Evolutionary conservation across 2,113 vertebrate species (phyloP), one percentile per base, ranked within the genome.

Genomic region (Limanda limanda): DNA sequence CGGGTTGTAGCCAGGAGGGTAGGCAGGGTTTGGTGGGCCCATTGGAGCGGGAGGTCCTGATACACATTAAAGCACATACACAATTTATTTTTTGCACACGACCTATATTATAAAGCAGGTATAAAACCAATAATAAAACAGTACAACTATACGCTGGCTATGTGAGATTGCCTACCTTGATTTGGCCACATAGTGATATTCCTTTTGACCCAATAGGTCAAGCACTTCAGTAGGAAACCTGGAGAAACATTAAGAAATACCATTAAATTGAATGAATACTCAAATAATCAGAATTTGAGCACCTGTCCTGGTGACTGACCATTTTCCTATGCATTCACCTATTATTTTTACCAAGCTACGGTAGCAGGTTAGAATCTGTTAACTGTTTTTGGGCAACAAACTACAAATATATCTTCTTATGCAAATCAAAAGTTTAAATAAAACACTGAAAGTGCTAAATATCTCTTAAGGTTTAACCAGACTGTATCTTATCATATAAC

Each of bases 121-220:
- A 25, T 8, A 56, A 23, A 9, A 37, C 1, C 17, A 14, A 31
- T 67, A 6, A 35, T 10, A 60, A 51, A 70, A 31, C 15, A 24
- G 35, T 2, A 47, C 15, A 35, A 59, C n/a, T 24, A 57, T 7
- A 12, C 60, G 21, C 1, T 27, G 12, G 1, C 54, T 15, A 55
- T 66, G 17, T 71, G n/a, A 64, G 9, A 47, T 77, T 21, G 58
- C 74, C 3, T 71, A 95, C 94, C 94, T 93, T 94, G 85, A 86
- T 91, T 93, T 55, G 94, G 93, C 91, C 92, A 89, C 94, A 94
- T 94, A 23, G 21, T 85, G 51, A 2, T 57, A 35, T 79, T 59
- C 2, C 45, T 23, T 59, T 61, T 31, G 12, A 56, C 1, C 45
- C 42, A n/a, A 37, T 24, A 20, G 25, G 21, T 76, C 24, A 71